Base-by-base conservation (phyloP, 2,888 invertebrate genomes). In the Orthosia gothica region DNA sequence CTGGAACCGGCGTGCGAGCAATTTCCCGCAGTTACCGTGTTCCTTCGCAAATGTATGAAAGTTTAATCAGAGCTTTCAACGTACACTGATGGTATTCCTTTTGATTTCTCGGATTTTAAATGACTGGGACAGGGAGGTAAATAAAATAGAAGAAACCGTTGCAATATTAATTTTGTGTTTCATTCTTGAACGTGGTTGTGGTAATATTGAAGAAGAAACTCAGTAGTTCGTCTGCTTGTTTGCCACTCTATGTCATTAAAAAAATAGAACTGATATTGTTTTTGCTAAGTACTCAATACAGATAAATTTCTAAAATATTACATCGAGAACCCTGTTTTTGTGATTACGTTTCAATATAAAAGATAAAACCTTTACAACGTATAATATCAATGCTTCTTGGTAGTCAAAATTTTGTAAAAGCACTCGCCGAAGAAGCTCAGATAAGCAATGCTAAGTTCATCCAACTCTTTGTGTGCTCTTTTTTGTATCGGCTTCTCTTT, bases 1-100 rank as follows among this genome's bases (percentile, higher is more conserved):
- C 66, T 67, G 12, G 61, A 58, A 69, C 64, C 32, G 47, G 61
- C 77, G 79, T 76, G 52, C 79, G 58, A 77, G 75, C 85, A 73
- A 87, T 85, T 87, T 85, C 72, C 74, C 70, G 66, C 70, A 79
- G 74, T 77, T 82, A 74, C 64, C 57, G 61, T 20, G 69, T 55
- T 77, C 65, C 77, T 68, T 65, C 50, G 47, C 69, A 54, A 78
- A 69, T 74, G 70, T 87, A 76, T 79, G 74, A 87, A 85, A 82
- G 74, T 84, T 82, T 84, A 84, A 79, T 84, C 74, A 79, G 63
- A 62, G 74, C 67, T 70, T 76, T 68, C 69, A 64, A 40, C 32
- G 45, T 70, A 16, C 52, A 32, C 49, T 20, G 62, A 20, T 66
- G 69, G 52, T 67, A n/a, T 64, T 77, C 20, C 54, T 47, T 84